Base-by-base conservation (phyloP, 2,113 vertebrate species). In the Cyanistes caeruleus region DNA sequence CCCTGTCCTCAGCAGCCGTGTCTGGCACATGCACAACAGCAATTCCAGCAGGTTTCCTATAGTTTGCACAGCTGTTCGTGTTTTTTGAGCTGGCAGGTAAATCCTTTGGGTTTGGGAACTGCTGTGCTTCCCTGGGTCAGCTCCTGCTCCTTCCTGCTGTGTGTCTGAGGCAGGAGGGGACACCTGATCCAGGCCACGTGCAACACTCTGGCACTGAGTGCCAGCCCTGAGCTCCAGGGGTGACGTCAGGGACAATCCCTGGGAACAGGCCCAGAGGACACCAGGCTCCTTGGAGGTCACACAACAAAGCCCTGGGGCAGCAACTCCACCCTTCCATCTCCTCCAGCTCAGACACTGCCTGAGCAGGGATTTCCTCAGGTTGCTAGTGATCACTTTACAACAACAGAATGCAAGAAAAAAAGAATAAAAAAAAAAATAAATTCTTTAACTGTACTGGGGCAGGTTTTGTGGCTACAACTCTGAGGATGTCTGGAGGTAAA, bases 61-160 rank as follows among this genome's bases (percentile, higher is more conserved):
- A 0, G 3, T 27, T 3, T 33, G 64, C 33, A 87, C 8, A 11
- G 23, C 0, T 30, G 4, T 2, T 31, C 2, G 1, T 6, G 10
- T 4, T 15, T 33, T 24, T 7, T 12, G 39, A 52, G 53, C 53
- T 33, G 73, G 63, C 27, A 39, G 5, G 46, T 3, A 8, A 78
- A 78, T 4, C 55, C 48, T 11, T 3, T 0, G 17, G 25, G 0
- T 7, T 11, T 3, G 21, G 64, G 75, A 15, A 63, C 15, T 33
- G 13, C 2, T 44, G 37, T 5, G 33, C 41, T 81, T 5, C 33
- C 9, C 5, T 4, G 31, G 9, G 30, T 1, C 4, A 5, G 44
- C 60, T 69, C 11, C 60, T 13, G 30, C 33, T 30, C 1, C 83
- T 13, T 3, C 8, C 5, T 64, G 37, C 30, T 13, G 35, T 2